phyloP scores from a whole-genome alignment of 2,113 vertebrate species.

The Odocoileus virginianus region DNA sequence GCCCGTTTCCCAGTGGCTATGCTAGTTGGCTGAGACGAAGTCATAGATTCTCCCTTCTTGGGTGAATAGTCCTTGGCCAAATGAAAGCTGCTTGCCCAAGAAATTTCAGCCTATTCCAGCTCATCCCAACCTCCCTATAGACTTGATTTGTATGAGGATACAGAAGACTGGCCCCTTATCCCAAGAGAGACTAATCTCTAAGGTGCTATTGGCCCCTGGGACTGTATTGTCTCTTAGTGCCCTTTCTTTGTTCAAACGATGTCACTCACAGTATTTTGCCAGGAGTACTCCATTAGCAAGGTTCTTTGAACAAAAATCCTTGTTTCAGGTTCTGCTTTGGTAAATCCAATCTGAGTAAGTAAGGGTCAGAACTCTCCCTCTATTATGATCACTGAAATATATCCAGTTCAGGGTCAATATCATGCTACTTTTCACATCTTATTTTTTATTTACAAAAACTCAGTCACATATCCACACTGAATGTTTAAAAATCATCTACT shows the following conservation, averaged over 20 bases:
- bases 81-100: neutral
- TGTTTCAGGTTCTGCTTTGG: neutral
- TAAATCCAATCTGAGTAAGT: neutral
- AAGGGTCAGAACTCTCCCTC: neutral
- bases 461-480: neutral
- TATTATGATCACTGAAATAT: neutral
- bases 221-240: rapidly evolving
- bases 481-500: neutral
- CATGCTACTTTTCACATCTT: neutral
- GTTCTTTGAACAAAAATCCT: neutral
- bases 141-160: neutral
- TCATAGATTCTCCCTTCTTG: neutral
- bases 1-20: neutral
- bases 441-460: neutral
- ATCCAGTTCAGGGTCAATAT: neutral
- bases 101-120: neutral
- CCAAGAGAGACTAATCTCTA: neutral
- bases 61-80: neutral
- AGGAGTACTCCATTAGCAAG: neutral
- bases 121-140: neutral
- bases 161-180: neutral
- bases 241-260: neutral
- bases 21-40: neutral
- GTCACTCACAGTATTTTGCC: neutral
- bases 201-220: neutral